Evolutionary conservation across 2,888 invertebrate genomes (phyloP).

Genomic region (Ichneumon xanthorius): DNA sequence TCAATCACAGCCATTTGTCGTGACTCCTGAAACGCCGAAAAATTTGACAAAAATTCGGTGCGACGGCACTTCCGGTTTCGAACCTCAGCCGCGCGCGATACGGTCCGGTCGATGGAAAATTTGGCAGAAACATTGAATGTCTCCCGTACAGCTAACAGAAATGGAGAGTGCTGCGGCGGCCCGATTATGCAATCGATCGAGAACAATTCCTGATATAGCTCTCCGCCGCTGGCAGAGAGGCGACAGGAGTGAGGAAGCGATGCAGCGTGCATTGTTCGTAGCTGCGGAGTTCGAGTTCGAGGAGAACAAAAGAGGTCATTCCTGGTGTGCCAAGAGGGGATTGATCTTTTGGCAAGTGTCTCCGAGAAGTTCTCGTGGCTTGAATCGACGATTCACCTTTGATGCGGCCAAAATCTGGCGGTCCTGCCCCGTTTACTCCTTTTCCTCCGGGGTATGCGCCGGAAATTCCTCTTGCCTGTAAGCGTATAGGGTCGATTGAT

Average conservation of each 20-base stretch:
- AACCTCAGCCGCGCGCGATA: too few relatives aligned
- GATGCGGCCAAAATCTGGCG: conserved; percentile 61
- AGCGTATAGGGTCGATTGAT: conserved; percentile 1
- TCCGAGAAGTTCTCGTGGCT: conserved; percentile 62
- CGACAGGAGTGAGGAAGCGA: conserved; percentile 2
- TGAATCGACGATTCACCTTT: conserved; percentile 63
- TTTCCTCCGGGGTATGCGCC: conserved; percentile 51
- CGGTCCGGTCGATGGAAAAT: not conserved
- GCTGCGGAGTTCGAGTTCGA: conserved; percentile 50
- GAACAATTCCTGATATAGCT: conserved; percentile 43
- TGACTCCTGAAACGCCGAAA: not conserved
- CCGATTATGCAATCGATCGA: conserved; percentile 58
- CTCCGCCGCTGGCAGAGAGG: conserved; percentile 20
- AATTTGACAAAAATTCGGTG: too few relatives aligned
- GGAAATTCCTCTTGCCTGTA: conserved; percentile 12
- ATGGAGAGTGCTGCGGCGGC: not conserved
- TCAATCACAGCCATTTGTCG: too few relatives aligned
- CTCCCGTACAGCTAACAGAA: not conserved
- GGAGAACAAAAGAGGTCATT: conserved; percentile 62
- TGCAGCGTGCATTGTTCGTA: conserved; percentile 51
- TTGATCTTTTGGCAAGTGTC: conserved; percentile 66
- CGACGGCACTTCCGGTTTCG: too few relatives aligned
- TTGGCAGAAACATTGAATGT: not conserved
- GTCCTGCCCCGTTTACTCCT: not conserved
- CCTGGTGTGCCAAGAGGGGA: conserved; percentile 59